A percentile compares a stretch with the other conserved stretches of the same genome.
These are phyloP conservation scores for Rallus crepitans DNA, from an alignment of 2,797 vertebrate species.

Conservation along the genomic window DNA sequence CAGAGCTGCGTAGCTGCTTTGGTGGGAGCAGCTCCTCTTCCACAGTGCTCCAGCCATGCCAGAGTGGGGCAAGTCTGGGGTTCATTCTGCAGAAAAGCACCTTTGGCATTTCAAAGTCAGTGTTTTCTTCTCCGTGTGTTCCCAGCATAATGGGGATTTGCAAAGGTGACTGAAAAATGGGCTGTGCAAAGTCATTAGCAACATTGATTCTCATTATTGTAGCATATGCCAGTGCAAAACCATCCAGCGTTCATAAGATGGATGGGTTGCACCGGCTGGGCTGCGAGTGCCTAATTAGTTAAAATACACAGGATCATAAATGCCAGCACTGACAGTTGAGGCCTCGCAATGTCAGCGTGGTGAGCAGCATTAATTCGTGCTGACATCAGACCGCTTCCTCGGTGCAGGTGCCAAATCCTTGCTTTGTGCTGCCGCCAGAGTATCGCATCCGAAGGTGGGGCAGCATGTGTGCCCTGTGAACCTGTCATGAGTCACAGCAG, in stretches of 20 bases:
- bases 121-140: background rate
- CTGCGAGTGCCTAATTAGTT: constrained; percentile 55
- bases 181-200: constrained; percentile 44
- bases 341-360: constrained; percentile 21
- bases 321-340: constrained; percentile 43
- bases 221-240: constrained; percentile 58
- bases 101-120: background rate
- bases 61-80: background rate
- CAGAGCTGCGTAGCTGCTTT: background rate
- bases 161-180: constrained; percentile 61
- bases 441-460: background rate
- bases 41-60: background rate
- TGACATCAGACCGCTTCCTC: background rate
- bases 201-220: constrained; percentile 60
- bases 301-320: constrained; percentile 53
- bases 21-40: background rate
- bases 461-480: background rate
- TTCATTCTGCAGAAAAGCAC: background rate
- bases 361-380: constrained; percentile 23
- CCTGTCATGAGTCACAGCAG: background rate
- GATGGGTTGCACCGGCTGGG: constrained; percentile 17
- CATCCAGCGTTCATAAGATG: background rate
- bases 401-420: accelerated
- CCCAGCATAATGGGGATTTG: background rate
- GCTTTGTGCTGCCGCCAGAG: background rate